Evolutionary conservation across 1,140 invertebrate species (phyloP), one percentile per base, ranked within the genome.

Genomic region (Agrypnia vestita): DNA sequence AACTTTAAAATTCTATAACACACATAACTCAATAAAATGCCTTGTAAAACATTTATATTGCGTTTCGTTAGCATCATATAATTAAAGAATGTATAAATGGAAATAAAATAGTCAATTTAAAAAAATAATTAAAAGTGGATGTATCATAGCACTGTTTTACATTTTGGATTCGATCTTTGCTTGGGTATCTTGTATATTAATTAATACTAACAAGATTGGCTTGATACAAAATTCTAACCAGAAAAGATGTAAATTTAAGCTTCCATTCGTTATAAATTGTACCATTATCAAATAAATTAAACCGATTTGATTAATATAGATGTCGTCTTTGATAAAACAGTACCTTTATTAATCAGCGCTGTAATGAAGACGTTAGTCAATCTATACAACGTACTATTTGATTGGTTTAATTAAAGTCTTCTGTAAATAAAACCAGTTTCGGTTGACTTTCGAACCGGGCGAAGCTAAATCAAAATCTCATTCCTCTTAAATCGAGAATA

Each of bases 401-500:
- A 53, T 71, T 53, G 25, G 17, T 71, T 71, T 71, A 71, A 71
- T 71, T 49, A 71, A 71, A 47, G 21, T 49, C 47, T 25, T 71
- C 46, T 71, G 67, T 71, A 71, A 71, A 71, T 71, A 71, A 71
- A 71, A 71, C 67, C 64, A 46, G 64, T 69, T 69, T 46, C 44
- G 43, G 3, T 1, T 69, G 64, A 49, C 17, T 71, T 71, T 49
- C 10, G 46, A 47, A 25, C 47, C 67, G 15, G 8, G 19, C 15
- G 19, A 71, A 15, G 49, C 47, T 71, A 49, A 71, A 71, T 71
- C 67, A 71, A 71, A 51, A 35, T 49, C 47, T 21, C 46, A 71
- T 71, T 71, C 47, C 67, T 51, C 4, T 19, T 15, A 71, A 71
- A 71, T 49, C 49, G 17, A 71, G 15, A 25, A 51, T 17, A 71